Conservation (phyloP, 1,140 invertebrate genomes). For the Drosophila sechellia region DNA sequence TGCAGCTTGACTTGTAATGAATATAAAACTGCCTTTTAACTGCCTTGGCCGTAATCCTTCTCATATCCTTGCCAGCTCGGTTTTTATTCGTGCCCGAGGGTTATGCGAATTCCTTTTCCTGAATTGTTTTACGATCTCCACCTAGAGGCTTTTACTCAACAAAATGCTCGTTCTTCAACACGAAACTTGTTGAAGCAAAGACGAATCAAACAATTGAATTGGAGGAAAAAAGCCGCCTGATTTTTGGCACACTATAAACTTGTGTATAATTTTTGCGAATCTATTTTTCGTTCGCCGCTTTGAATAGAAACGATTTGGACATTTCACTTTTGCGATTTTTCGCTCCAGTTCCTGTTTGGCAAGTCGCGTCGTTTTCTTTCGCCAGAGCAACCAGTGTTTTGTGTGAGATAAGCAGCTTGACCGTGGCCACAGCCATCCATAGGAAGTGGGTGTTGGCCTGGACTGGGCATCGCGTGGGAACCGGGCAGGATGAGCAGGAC, state of each 20-base stretch:
- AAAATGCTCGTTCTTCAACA: slow-evolving; percentile 13
- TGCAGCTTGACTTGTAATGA: slow-evolving; percentile 60
- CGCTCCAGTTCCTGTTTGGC: slow-evolving; percentile 71
- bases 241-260: slow-evolving; percentile 65
- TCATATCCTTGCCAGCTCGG: not conserved
- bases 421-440: slow-evolving; percentile 5
- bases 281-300: slow-evolving; percentile 35
- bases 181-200: slow-evolving; percentile 70
- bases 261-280: slow-evolving; percentile 54
- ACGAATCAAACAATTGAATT: slow-evolving; percentile 32
- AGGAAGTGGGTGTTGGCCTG: slow-evolving; percentile 9
- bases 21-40: slow-evolving; percentile 75
- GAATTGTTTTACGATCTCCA: slow-evolving; percentile 44
- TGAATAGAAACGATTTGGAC: slow-evolving; percentile 52
- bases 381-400: slow-evolving; percentile 77
- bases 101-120: slow-evolving; percentile 51
- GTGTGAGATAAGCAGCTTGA: slow-evolving; percentile 75
- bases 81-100: slow-evolving; percentile 36
- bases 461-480: not conserved
- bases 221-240: slow-evolving; percentile 27
- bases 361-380: slow-evolving; percentile 45
- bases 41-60: slow-evolving; percentile 37
- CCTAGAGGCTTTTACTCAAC: slow-evolving; percentile 6
- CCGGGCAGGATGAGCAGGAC: slow-evolving; percentile 22
- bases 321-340: slow-evolving; percentile 66